Conservation (phyloP, 2,113 vertebrate genomes). For the Cryptotis parvus region DNA sequence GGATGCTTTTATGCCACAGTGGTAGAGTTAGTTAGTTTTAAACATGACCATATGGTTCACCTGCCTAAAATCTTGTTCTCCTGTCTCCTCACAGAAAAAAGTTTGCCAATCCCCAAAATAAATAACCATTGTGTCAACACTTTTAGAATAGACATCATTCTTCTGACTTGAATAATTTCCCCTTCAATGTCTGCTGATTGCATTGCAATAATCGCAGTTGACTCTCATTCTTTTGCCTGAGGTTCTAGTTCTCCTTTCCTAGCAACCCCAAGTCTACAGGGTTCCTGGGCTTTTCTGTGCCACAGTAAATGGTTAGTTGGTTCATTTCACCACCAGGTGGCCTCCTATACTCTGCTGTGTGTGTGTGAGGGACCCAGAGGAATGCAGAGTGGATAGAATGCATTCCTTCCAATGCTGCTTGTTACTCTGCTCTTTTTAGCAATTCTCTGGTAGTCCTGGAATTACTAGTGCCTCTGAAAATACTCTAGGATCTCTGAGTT, state of each 20-base stretch:
- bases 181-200: slow-evolving; percentile 4
- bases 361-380: slow-evolving; percentile 39
- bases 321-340: slow-evolving; percentile 87
- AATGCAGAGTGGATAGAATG: slow-evolving; percentile 38
- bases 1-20: background rate
- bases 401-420: slow-evolving; percentile 53
- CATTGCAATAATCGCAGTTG: slow-evolving; percentile 5
- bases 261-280: background rate
- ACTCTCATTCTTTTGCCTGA: slow-evolving; percentile 20
- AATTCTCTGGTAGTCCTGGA: background rate
- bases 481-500: background rate
- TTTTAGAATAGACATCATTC: slow-evolving; percentile 30
- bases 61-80: background rate
- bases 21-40: background rate
- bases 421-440: background rate
- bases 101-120: background rate
- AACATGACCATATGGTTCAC: background rate
- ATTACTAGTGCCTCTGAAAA: background rate
- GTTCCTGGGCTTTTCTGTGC: slow-evolving; percentile 45
- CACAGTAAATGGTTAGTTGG: slow-evolving; percentile 77
- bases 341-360: slow-evolving; percentile 84
- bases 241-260: background rate
- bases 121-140: background rate
- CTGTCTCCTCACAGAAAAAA: background rate
- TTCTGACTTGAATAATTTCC: slow-evolving; percentile 11